Conservation (phyloP, 2,888 invertebrate species). For the Digitonthophagus gazella region DNA sequence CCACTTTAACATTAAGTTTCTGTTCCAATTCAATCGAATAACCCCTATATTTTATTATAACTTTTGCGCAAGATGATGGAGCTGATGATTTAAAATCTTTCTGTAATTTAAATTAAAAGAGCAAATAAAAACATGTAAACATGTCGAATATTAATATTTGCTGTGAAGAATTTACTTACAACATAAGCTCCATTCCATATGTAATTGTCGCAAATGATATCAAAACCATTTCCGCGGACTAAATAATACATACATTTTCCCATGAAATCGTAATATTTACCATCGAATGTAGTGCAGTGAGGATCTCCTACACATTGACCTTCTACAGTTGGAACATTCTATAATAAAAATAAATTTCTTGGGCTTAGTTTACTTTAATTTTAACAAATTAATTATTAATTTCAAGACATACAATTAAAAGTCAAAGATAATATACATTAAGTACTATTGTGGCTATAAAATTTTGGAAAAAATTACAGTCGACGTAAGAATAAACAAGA, state of each 20-base stretch:
- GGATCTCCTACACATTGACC: conserved; percentile 8
- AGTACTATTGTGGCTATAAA: too few relatives aligned
- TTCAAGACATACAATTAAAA: too few relatives aligned
- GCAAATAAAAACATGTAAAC: too few relatives aligned
- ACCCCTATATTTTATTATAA: conserved; percentile 1
- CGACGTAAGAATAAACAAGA: too few relatives aligned
- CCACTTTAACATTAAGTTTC: not conserved
- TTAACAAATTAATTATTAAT: too few relatives aligned
- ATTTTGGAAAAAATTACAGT: too few relatives aligned
- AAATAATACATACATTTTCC: conserved; percentile 21
- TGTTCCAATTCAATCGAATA: conserved; percentile 9
- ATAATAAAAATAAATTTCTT: not conserved
- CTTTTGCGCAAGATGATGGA: conserved; percentile 8
- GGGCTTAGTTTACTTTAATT: too few relatives aligned
- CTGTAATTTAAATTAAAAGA: not conserved
- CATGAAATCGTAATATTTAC: conserved; percentile 23
- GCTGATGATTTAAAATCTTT: not conserved
- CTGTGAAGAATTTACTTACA: not conserved
- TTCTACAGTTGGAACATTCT: not conserved
- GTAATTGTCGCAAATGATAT: conserved; percentile 14
- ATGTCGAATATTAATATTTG: too few relatives aligned
- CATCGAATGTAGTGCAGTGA: conserved; percentile 16
- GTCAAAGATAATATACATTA: too few relatives aligned
- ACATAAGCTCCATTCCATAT: conserved; percentile 1
- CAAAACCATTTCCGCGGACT: conserved; percentile 15